A percentile compares a stretch with the other conserved stretches of the same genome.
Conservation (phyloP, 1,140 invertebrate genomes). For the Drosophila nigromelanica region DNA sequence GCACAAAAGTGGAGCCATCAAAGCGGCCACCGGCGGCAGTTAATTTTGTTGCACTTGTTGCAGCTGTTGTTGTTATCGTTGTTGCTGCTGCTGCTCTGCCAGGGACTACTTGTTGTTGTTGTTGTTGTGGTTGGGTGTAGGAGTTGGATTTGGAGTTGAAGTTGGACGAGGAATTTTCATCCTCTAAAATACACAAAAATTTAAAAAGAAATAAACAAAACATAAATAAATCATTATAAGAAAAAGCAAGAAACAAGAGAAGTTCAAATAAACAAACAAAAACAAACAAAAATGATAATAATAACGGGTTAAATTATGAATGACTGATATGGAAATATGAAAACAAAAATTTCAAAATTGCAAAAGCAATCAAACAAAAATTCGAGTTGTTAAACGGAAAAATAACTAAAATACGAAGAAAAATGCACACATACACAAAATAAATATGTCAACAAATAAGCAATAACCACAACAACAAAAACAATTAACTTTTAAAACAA, state of each 20-base stretch:
- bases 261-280: constrained; percentile 6
- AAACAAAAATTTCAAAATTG: too few species aligned
- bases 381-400: background rate
- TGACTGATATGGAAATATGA: too few species aligned
- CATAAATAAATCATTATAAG: constrained; percentile 41
- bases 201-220: constrained; percentile 36
- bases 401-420: constrained; percentile 7
- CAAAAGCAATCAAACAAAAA: too few species aligned
- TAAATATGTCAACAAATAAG: background rate
- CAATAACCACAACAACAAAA: constrained; percentile 17
- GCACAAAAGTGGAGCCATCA: constrained; percentile 32
- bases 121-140: constrained; percentile 38
- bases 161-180: constrained; percentile 61
- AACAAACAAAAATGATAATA: background rate
- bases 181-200: constrained; percentile 48
- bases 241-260: constrained; percentile 30
- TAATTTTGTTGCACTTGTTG: constrained; percentile 24
- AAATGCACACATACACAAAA: constrained; percentile 24
- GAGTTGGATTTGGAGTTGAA: constrained; percentile 43
- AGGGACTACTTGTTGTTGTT: constrained; percentile 34
- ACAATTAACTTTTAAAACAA: background rate
- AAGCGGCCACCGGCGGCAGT: background rate
- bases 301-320: background rate
- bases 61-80: constrained; percentile 8
- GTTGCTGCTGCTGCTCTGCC: constrained; percentile 28